Evolutionary conservation across 1,140 invertebrate genomes (phyloP), one percentile per base, ranked within the genome.

Genomic region (Aphis gossypii): DNA sequence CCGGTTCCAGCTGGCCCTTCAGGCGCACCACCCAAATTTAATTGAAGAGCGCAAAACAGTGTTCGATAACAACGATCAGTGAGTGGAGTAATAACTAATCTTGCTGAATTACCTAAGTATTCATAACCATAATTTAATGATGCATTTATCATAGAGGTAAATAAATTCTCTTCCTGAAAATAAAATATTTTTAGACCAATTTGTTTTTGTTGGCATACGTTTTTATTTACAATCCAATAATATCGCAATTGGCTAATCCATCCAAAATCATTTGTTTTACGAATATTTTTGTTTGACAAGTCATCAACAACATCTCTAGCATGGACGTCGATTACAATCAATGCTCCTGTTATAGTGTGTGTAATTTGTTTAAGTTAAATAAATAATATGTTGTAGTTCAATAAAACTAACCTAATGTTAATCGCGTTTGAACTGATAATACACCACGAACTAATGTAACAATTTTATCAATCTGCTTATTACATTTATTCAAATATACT

Each of bases 1-100:
- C 99, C 99, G 1, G 98, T 98, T 51, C 98, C 98, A 11, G 99
- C 98, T 0, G 99, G 98, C 18, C 99, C 99, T 96, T 99, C 98
- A 0, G 98, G 98, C n/a, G 98, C 98, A 46, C 98, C 98, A 84
- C 96, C 96, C 93, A 98, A 96, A 95, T 97, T 96, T 35, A 99
- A 96, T 96, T 98, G 97, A 21, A 99, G 95, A 21, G 98, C 98
- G 82, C 98, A 98, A 95, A 99, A 99, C 30, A 99, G 95, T 0
- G 98, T 99, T 94, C 98, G 96, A 95, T 99, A 99, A 95, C 98
- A 99, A 88, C 97, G 96, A 96, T 99, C 98, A 0, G 98, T 99
- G 54, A 99, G 95, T 1, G 98, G 97, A 9, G 98, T 98, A 94
- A 98, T 98, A 0, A 98, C 98, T 38, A 99, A 96, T 89, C 98